Evolutionary conservation across 2,113 vertebrate genomes (phyloP).

Genomic region (Jaculus jaculus): DNA sequence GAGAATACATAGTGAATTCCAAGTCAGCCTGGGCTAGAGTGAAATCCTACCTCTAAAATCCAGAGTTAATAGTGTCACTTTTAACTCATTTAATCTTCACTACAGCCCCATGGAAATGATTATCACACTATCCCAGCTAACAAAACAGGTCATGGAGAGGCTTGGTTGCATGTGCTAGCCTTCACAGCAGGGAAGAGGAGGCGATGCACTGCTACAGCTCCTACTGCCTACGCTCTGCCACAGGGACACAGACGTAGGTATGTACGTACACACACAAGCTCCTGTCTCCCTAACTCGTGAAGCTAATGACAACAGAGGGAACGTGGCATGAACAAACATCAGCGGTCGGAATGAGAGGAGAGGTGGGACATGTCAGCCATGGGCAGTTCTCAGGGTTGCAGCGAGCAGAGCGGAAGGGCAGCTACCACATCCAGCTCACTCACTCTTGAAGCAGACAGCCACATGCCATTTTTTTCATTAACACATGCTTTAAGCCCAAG

Average conservation of each 20-base stretch:
- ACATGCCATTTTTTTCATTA: neutral
- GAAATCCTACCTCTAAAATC: too few species aligned
- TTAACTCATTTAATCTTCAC: neutral
- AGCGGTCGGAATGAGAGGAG: neutral
- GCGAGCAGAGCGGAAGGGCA: neutral
- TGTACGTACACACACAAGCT: neutral
- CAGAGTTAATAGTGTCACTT: neutral
- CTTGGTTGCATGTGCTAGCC: neutral
- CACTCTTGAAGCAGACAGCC: neutral
- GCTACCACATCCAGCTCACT: neutral
- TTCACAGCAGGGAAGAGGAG: too few species aligned
- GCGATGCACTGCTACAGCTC: rapidly evolving
- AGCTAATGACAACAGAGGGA: neutral
- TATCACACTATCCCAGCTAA: neutral
- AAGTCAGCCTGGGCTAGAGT: too few species aligned
- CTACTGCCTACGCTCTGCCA: neutral
- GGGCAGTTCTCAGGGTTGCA: too few species aligned
- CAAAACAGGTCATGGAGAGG: neutral
- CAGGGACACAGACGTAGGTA: neutral
- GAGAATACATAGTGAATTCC: too few species aligned
- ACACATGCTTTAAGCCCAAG: neutral
- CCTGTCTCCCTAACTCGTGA: neutral
- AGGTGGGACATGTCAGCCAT: neutral
- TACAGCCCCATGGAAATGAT: rapidly evolving
- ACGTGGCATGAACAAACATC: neutral